phyloP scores from a whole-genome alignment of 92 coral and sea anemone species.

The Micromussa lordhowensis region DNA sequence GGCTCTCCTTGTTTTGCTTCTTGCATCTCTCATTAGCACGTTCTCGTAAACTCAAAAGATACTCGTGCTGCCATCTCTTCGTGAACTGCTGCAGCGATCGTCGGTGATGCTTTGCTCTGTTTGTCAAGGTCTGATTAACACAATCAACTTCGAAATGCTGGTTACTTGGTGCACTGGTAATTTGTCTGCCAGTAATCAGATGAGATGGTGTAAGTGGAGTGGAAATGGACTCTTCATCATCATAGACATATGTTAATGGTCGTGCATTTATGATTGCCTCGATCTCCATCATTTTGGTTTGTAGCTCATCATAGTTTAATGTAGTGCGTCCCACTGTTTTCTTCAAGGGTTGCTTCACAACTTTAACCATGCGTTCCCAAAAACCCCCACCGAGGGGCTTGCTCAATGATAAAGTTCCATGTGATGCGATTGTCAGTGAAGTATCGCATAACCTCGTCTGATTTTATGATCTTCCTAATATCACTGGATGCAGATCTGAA shows the following conservation, averaged over 20 bases:
- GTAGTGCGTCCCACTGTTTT: slow-evolving; percentile 42
- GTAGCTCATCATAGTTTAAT: slow-evolving; percentile 36
- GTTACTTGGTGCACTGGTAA: background rate
- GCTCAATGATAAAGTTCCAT: slow-evolving; percentile 49
- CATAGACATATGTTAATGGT: slow-evolving; percentile 52
- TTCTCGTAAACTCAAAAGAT: background rate
- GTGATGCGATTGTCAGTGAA: slow-evolving; percentile 44
- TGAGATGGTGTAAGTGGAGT: slow-evolving; percentile 46
- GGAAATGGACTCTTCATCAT: slow-evolving; percentile 7
- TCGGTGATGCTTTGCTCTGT: background rate
- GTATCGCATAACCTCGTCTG: background rate
- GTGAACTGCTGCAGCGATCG: background rate
- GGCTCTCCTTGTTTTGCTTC: background rate
- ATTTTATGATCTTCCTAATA: no score
- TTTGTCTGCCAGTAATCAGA: background rate
- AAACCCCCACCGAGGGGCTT: slow-evolving; percentile 37
- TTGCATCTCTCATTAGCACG: background rate
- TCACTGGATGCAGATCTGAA: no score
- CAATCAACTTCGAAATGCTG: background rate
- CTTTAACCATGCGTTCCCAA: slow-evolving; percentile 43
- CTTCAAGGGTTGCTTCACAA: slow-evolving; percentile 36
- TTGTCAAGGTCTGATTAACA: background rate
- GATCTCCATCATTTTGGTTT: slow-evolving; percentile 38
- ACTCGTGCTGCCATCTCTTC: background rate
- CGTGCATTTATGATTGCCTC: slow-evolving; percentile 48